Evolutionary conservation across 2,888 invertebrate species (phyloP), one percentile per base, ranked within the genome.

Genomic region (Phasia obesa): DNA sequence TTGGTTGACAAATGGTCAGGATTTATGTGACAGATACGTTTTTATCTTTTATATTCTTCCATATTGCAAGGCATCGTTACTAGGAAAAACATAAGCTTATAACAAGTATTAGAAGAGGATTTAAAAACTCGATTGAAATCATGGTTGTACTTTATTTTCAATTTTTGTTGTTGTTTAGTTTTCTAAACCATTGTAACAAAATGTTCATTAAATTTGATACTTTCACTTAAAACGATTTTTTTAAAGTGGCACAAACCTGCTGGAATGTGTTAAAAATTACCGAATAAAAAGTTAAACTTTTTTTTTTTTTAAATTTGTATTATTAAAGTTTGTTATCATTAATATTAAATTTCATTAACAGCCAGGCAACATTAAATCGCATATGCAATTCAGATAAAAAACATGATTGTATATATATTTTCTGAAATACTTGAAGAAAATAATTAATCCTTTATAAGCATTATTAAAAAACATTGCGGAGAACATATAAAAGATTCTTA

Each of bases 1-100:
- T 64, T 44, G 23, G 62, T 57, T 73, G 70, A 60, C 70, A 81
- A 81, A 76, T 76, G 65, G 27, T 27, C 51, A 49, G 69, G 69
- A 75, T 81, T 70, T 70, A 64, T 42, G 21, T 57, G 47, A 19
- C 60, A 67, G 35, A 67, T 55, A 60, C 27, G 25, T 51, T 42
- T 57, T n/a, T 59, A 57, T 49, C n/a, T 42, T 44, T 31, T 47
- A 44, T 69, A 21, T 23, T 60, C 27, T 44, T 1, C n/a, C 17
- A 23, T 71, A 4, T 3, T 51, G 38, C 5, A 6, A 11, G 51
- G 27, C 6, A 42, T 13, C 13, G 17, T 17, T n/a, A 25, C 27
- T 65, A 65, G 17, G 21, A 23, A 15, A 67, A 25, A 31, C 17
- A 31, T 21, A 27, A 25, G 27, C 47, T n/a, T 42, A 11, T 35